Conservation (phyloP, 1,140 invertebrate species). For the Latrodectus geometricus region DNA sequence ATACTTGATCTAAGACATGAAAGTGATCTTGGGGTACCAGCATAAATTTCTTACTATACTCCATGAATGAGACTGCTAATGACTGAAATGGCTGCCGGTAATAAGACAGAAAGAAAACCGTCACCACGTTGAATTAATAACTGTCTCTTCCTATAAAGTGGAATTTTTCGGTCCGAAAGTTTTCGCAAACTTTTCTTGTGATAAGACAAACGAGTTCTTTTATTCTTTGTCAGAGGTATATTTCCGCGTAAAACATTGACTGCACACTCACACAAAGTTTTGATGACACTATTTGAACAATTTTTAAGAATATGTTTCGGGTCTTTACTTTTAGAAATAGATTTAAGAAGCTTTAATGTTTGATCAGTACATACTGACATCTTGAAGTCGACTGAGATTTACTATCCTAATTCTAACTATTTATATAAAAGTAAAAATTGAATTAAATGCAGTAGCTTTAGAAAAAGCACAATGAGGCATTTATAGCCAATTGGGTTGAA, state of each 20-base stretch:
- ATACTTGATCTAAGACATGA: not conserved
- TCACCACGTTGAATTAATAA: not conserved
- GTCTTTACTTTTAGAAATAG: not conserved
- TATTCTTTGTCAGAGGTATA: slow-evolving; percentile 1
- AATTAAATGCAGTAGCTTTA: not conserved
- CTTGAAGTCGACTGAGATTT: not conserved
- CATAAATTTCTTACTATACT: slow-evolving; percentile 13
- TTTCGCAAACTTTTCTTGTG: slow-evolving; percentile 10
- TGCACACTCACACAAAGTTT: slow-evolving; percentile 7
- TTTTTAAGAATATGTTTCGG: not conserved
- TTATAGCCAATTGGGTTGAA: not conserved
- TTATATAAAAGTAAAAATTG: not conserved
- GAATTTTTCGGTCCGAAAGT: not conserved
- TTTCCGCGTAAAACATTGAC: not conserved
- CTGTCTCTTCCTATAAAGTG: not conserved
- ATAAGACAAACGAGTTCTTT: not conserved
- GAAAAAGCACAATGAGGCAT: not conserved
- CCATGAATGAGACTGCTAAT: slow-evolving; percentile 17
- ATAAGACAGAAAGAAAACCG: not conserved
- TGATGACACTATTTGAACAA: not conserved
- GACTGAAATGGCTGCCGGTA: slow-evolving; percentile 3
- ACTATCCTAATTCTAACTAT: not conserved
- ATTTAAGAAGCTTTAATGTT: slow-evolving; percentile 13
- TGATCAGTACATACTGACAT: slow-evolving; percentile 3
- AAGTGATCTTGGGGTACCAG: not conserved